These are phyloP conservation scores for Takifugu rubripes DNA, from an alignment of 2,797 vertebrate species.

Conservation along the genomic window DNA sequence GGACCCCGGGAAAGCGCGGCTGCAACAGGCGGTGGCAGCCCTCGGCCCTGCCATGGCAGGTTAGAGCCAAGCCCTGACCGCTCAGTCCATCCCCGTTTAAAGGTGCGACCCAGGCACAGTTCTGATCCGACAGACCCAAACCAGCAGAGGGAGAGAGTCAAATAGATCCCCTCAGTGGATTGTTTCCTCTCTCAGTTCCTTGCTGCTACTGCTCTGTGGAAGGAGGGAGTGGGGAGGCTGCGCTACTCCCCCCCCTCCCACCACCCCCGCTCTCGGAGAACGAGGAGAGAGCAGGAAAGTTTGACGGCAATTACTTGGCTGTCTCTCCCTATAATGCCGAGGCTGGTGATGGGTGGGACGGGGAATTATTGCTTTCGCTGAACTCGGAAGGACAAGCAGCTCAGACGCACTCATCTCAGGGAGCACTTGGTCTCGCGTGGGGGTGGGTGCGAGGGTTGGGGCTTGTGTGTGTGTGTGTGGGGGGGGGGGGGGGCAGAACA, in stretches of 20 bases:
- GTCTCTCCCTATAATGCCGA: slow-evolving; percentile 60
- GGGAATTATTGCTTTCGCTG: slow-evolving; percentile 44
- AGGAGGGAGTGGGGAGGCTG: slow-evolving; percentile 59
- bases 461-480: slow-evolving; percentile 11
- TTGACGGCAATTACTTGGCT: slow-evolving; percentile 74
- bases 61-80: slow-evolving; percentile 6
- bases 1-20: slow-evolving; percentile 10
- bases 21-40: slow-evolving; percentile 16
- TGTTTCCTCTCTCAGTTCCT: slow-evolving; percentile 40
- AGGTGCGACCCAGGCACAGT: slow-evolving; percentile 18
- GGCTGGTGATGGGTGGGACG: slow-evolving; percentile 49
- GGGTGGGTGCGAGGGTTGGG: slow-evolving; percentile 1
- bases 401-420: slow-evolving; percentile 30
- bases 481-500: slow-evolving; percentile 4
- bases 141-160: slow-evolving; percentile 17
- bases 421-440: slow-evolving; percentile 24
- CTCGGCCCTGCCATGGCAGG: slow-evolving; percentile 36
- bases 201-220: slow-evolving; percentile 50
- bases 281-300: slow-evolving; percentile 60
- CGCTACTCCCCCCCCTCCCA: slow-evolving; percentile 62
- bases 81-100: slow-evolving; percentile 8
- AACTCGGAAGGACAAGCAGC: slow-evolving; percentile 50
- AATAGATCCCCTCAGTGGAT: slow-evolving; percentile 22
- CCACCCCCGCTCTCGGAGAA: slow-evolving; percentile 40
- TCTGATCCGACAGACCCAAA: slow-evolving; percentile 32